Evolutionary conservation across 2,797 vertebrate genomes (phyloP).

Genomic region (Semotilus atromaculatus): DNA sequence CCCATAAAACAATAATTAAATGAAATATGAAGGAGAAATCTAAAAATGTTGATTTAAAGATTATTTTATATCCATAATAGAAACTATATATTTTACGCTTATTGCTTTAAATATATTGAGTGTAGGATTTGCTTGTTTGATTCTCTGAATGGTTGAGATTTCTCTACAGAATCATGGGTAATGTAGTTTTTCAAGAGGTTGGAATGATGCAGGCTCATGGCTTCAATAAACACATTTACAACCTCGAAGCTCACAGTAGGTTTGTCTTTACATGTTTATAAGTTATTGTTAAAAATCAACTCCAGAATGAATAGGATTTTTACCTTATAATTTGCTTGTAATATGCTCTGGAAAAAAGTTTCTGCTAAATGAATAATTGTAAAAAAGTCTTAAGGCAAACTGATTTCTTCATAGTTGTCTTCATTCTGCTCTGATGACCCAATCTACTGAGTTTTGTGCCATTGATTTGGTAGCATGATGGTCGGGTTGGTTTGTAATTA

Average conservation of each 20-base stretch:
- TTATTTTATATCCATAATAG: neutral
- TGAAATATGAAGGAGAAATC: too few relatives aligned
- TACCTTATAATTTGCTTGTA: neutral
- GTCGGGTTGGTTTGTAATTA: neutral
- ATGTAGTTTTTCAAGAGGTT: neutral
- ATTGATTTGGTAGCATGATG: neutral
- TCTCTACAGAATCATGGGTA: neutral
- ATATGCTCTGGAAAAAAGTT: neutral
- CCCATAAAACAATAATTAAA: neutral
- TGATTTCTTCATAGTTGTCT: neutral
- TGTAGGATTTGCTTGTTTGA: too few relatives aligned
- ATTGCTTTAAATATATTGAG: too few relatives aligned
- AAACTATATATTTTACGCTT: neutral
- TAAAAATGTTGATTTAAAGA: neutral
- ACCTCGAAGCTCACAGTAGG: too few relatives aligned
- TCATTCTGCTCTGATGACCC: neutral
- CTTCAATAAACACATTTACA: neutral
- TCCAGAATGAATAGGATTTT: neutral
- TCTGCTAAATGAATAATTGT: neutral
- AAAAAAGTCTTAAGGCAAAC: slow-evolving; percentile 27
- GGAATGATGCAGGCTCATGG: too few relatives aligned
- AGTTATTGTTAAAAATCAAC: neutral
- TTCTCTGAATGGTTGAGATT: too few relatives aligned
- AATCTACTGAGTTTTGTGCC: neutral
- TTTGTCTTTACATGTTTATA: too few relatives aligned